A percentile compares a stretch with the other conserved stretches of the same genome.
These are phyloP conservation scores for Drosophila kanekoi DNA, from an alignment of 2,888 invertebrate species.

Conservation along the genomic window DNA sequence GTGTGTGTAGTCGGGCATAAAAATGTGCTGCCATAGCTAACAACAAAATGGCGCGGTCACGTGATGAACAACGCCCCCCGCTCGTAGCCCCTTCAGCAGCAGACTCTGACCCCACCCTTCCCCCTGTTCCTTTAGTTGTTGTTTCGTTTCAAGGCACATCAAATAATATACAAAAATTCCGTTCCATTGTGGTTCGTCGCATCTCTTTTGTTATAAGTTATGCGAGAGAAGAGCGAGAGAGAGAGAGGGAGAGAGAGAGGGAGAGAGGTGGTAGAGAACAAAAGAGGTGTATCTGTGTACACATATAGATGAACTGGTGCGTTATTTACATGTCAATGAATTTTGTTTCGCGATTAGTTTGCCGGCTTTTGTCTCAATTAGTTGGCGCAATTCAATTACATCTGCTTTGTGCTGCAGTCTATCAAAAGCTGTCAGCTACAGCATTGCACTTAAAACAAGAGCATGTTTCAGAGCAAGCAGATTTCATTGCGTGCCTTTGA, in stretches of 20 bases:
- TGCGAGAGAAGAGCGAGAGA: slow-evolving; percentile 13
- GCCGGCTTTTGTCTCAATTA: slow-evolving; percentile 53
- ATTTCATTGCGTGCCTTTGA: slow-evolving; percentile 3
- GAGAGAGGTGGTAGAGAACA: neutral
- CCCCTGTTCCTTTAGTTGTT: slow-evolving; percentile 12
- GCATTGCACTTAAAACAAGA: slow-evolving; percentile 10
- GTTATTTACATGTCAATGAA: slow-evolving; percentile 73
- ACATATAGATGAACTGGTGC: slow-evolving; percentile 44
- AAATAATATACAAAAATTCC: slow-evolving; percentile 43
- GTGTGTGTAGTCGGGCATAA: slow-evolving; percentile 39
- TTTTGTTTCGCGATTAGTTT: slow-evolving; percentile 66
- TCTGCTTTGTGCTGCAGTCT: slow-evolving; percentile 35
- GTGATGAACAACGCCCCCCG: slow-evolving; percentile 42
- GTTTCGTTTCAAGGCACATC: slow-evolving; percentile 22
- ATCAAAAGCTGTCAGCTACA: slow-evolving; percentile 64
- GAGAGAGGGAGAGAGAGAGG: slow-evolving; percentile 2
- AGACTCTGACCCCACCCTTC: neutral
- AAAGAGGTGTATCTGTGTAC: neutral
- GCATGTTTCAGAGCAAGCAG: slow-evolving; percentile 2
- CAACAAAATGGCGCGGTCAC: slow-evolving; percentile 72
- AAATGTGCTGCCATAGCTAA: slow-evolving; percentile 61
- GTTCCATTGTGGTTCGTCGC: slow-evolving; percentile 21
- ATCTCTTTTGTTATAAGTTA: slow-evolving; percentile 36
- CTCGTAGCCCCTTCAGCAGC: neutral
- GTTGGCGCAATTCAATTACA: slow-evolving; percentile 50